Evolutionary conservation across 2,888 invertebrate genomes (phyloP), one percentile per base, ranked within the genome.

Genomic region (Brenthis ino): DNA sequence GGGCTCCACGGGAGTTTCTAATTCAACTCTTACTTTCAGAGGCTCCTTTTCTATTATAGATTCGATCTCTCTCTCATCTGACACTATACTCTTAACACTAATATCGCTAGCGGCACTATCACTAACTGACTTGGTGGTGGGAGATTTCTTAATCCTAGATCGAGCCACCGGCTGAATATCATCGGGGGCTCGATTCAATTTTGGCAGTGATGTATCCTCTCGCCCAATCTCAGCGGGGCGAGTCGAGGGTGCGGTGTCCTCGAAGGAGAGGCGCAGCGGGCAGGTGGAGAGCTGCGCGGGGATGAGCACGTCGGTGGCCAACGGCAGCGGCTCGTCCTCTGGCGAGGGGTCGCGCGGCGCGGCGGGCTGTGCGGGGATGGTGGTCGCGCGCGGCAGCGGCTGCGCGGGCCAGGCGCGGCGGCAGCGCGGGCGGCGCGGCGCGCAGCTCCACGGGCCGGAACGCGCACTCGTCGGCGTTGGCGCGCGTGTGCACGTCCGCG

Each of bases 381-480:
- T 86, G 76, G 93, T 88, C 80, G 78, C 80, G 75, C 78, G 80
- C 33, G 88, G 88, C 71, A 91, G 83, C 13, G 88, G 81, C 66
- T 84, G 82, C 58, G 85, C 84, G 47, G 47, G 82, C 71, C 51
- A 77, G 76, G 43, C 77, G 76, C 51, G 80, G 76, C n/a, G 77
- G 77, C 12, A 78, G 80, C 47, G 82, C 64, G 80, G 81, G 67
- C 82, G 82, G 93, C 82, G 78, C 92, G 58, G 94, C 92, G 57
- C 94, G 87, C 63, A 89, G 90, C 72, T 95, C 94, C 68, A 96
- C 94, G 48, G 95, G 95, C 20, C 96, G 93, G 86, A 96, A 96
- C 67, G 95, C 89, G 56, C 86, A 82, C 70, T 77, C 81, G 79
- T 93, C 91, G 61, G 85, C 85, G 78, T 93, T 93, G 61, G 87